Evolutionary conservation across 2,888 invertebrate genomes (phyloP).

Genomic region (Mythimna loreyi): DNA sequence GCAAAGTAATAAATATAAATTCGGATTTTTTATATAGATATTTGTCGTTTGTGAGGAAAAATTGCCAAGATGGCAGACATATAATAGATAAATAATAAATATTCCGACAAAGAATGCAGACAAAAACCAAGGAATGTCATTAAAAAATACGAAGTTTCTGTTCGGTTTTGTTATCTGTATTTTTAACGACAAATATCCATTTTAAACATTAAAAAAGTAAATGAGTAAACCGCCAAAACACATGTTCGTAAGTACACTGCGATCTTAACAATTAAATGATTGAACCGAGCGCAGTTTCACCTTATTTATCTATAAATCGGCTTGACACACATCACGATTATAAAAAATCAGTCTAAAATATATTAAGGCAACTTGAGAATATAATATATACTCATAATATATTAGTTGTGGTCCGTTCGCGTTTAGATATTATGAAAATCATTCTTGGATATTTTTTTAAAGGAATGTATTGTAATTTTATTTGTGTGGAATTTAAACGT

Average conservation of each 20-base stretch:
- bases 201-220: slow-evolving; percentile 44
- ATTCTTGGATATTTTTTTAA: background rate
- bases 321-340: slow-evolving; percentile 81
- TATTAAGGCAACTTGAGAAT: slow-evolving; percentile 93
- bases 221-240: slow-evolving; percentile 65
- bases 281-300: slow-evolving; percentile 70
- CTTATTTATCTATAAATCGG: slow-evolving; percentile 72
- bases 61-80: background rate
- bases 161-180: background rate
- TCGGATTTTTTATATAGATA: slow-evolving; percentile 63
- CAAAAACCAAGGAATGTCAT: slow-evolving; percentile 14
- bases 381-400: slow-evolving; percentile 75
- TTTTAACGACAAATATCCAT: slow-evolving; percentile 60
- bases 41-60: slow-evolving; percentile 46
- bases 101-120: slow-evolving; percentile 25
- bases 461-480: background rate
- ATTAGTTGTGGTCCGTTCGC: slow-evolving; percentile 67
- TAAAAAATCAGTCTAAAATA: slow-evolving; percentile 93
- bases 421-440: slow-evolving; percentile 51
- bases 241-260: slow-evolving; percentile 75
- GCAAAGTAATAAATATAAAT: slow-evolving; percentile 65
- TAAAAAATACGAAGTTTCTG: slow-evolving; percentile 5
- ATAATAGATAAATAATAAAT: slow-evolving; percentile 12
- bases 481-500: slow-evolving; percentile 1
- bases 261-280: slow-evolving; percentile 66